phyloP scores from a whole-genome alignment of 2,888 invertebrate species.

The Drosophila percnosoma region DNA sequence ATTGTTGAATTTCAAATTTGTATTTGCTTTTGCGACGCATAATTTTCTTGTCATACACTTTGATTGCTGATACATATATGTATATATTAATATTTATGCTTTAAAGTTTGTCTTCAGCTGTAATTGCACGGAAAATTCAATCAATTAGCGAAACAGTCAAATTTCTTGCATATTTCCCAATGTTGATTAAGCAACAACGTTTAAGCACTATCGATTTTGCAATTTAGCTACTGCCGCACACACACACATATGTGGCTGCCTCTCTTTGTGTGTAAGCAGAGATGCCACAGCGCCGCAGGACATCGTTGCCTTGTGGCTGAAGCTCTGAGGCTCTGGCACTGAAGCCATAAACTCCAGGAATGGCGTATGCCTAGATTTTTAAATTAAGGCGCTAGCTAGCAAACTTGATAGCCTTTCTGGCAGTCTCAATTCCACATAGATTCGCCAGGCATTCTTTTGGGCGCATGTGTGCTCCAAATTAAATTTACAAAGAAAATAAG shows the following conservation, averaged over 20 bases:
- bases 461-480: slow-evolving; percentile 16
- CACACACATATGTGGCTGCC: slow-evolving; percentile 1
- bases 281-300: slow-evolving; percentile 54
- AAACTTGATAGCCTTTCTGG: slow-evolving; percentile 29
- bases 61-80: slow-evolving; percentile 62
- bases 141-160: slow-evolving; percentile 58
- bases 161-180: slow-evolving; percentile 38
- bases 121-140: slow-evolving; percentile 60
- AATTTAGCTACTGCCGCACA: slow-evolving; percentile 35
- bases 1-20: slow-evolving; percentile 59
- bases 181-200: slow-evolving; percentile 51
- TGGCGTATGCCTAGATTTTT: slow-evolving; percentile 64
- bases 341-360: slow-evolving; percentile 60
- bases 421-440: slow-evolving; percentile 26
- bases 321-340: slow-evolving; percentile 33
- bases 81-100: slow-evolving; percentile 69
- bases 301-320: slow-evolving; percentile 21
- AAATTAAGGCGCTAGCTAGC: slow-evolving; percentile 46
- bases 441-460: slow-evolving; percentile 14
- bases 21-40: slow-evolving; percentile 55
- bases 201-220: slow-evolving; percentile 67
- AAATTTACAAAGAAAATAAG: not conserved
- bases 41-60: slow-evolving; percentile 75
- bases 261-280: slow-evolving; percentile 46
- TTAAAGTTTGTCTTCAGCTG: slow-evolving; percentile 44